These are phyloP conservation scores for Gymnorhina tibicen DNA, from an alignment of 2,113 vertebrate species.

Conservation along the genomic window DNA sequence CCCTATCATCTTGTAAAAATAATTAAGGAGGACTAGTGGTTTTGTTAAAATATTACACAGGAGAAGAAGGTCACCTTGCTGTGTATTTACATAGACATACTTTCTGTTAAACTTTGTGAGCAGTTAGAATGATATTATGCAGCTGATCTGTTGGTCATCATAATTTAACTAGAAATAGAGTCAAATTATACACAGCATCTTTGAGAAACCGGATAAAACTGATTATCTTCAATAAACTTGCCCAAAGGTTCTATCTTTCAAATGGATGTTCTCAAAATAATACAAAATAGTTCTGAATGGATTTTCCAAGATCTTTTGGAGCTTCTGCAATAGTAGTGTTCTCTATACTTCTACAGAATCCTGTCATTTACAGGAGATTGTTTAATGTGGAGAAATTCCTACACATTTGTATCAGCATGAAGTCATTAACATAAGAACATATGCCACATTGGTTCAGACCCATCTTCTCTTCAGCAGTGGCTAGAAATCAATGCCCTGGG, in stretches of 20 bases:
- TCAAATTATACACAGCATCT: neutral
- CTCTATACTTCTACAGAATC: neutral
- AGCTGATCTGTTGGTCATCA: neutral
- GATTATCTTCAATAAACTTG: neutral
- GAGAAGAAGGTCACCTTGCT: neutral
- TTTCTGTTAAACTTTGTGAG: neutral
- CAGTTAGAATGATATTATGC: neutral
- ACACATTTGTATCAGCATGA: slow-evolving; percentile 21
- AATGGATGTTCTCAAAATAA: neutral
- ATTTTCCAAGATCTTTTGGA: neutral
- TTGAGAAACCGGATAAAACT: neutral
- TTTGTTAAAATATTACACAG: neutral
- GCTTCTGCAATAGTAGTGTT: neutral
- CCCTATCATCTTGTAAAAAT: neutral
- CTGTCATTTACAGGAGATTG: neutral
- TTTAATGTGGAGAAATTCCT: slow-evolving; percentile 36
- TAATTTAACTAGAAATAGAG: neutral
- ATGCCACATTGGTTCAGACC: slow-evolving; percentile 35
- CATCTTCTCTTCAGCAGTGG: slow-evolving; percentile 44
- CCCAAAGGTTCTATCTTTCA: neutral
- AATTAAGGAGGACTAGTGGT: neutral
- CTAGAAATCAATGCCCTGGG: slow-evolving; percentile 46
- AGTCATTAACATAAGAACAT: slow-evolving; percentile 55
- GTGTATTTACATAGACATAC: neutral
- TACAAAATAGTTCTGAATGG: neutral